Evolutionary conservation across 1,140 invertebrate genomes (phyloP).

Genomic region (Archegozetes longisetosus): DNA sequence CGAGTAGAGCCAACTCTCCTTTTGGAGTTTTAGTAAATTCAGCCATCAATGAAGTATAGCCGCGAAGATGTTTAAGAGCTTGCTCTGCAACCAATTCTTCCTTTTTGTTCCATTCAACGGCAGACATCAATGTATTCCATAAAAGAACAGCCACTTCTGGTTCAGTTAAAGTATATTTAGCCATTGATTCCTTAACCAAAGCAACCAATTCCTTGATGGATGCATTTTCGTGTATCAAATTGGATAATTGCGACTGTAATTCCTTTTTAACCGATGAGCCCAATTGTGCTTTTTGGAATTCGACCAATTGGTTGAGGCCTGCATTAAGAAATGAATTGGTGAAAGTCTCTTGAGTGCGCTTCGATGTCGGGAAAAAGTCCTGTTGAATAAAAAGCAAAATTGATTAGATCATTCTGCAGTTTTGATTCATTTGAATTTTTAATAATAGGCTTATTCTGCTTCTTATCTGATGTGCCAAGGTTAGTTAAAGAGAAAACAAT

Average conservation of each 20-base stretch:
- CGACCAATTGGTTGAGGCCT: constrained; percentile 21
- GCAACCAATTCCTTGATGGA: constrained; percentile 59
- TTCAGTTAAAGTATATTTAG: constrained; percentile 61
- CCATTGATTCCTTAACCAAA: constrained; percentile 68
- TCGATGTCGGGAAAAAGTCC: constrained; percentile 21
- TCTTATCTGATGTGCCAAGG: no score
- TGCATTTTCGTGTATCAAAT: constrained; percentile 58
- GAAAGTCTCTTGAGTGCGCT: constrained; percentile 20
- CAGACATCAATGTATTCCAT: constrained; percentile 82
- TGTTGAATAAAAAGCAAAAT: no score
- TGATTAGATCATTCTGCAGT: no score
- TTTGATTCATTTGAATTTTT: no score
- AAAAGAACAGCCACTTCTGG: constrained; percentile 63
- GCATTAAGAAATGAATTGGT: constrained; percentile 17
- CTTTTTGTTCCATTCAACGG: constrained; percentile 95
- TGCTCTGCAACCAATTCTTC: constrained; percentile 89
- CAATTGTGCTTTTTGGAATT: constrained; percentile 34
- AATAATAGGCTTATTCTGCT: no score
- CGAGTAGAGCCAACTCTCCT: constrained; percentile 66
- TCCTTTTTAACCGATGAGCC: constrained; percentile 68
- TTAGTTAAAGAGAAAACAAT: no score
- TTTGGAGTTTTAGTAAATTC: constrained; percentile 62
- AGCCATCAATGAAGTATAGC: constrained; percentile 63
- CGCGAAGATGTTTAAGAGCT: constrained; percentile 71
- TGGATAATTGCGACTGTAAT: constrained; percentile 51